Evolutionary conservation across 1,140 invertebrate species (phyloP).

Genomic region (Wiebesia pumilae): DNA sequence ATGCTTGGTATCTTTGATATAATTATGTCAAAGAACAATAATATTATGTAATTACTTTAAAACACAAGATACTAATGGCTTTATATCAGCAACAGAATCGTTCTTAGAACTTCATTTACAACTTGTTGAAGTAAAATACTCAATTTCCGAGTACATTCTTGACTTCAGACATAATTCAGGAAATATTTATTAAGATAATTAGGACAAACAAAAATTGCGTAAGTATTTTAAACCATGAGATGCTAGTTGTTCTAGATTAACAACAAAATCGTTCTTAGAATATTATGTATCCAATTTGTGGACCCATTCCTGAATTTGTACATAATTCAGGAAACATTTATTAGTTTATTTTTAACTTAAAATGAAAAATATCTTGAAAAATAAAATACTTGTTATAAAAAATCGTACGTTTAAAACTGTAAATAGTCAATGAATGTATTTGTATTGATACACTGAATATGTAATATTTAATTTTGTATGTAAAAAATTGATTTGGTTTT

Average conservation of each 20-base stretch:
- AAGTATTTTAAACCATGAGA: slow-evolving; percentile 2
- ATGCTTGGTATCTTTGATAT: not conserved
- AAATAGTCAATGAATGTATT: too few relatives aligned
- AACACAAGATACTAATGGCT: not conserved
- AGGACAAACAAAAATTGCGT: slow-evolving; percentile 26
- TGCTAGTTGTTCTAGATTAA: slow-evolving; percentile 1
- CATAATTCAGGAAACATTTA: not conserved
- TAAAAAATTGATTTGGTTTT: too few relatives aligned
- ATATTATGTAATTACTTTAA: not conserved
- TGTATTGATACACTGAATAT: too few relatives aligned
- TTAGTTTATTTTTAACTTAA: not conserved
- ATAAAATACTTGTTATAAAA: too few relatives aligned
- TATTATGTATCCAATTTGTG: not conserved
- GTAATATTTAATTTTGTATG: too few relatives aligned
- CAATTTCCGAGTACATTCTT: slow-evolving; percentile 6
- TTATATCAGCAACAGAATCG: not conserved
- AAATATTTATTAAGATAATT: slow-evolving; percentile 32
- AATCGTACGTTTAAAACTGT: too few relatives aligned
- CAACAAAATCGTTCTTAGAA: slow-evolving; percentile 14
- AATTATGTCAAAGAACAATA: not conserved
- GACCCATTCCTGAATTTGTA: not conserved
- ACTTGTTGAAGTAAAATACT: slow-evolving; percentile 23
- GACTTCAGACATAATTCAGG: slow-evolving; percentile 28
- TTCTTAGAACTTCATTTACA: slow-evolving; percentile 20
- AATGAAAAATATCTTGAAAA: too few relatives aligned